These are phyloP conservation scores for Lutjanus campechanus DNA, from an alignment of 2,797 vertebrate species.

Conservation along the genomic window DNA sequence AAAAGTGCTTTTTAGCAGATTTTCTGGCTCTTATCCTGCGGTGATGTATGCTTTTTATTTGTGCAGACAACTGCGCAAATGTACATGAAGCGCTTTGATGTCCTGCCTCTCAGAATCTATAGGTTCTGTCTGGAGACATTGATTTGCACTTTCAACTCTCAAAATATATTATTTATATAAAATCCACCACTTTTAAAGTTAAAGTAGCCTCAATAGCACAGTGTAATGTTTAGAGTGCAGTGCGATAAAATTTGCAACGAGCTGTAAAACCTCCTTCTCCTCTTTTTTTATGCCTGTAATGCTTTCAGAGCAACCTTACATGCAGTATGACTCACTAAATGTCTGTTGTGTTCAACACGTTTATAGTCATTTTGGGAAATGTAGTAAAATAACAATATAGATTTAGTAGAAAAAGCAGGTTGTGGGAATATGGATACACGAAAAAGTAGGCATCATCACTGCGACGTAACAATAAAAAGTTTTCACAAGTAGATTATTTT, in stretches of 20 bases:
- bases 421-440: neutral
- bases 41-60: neutral
- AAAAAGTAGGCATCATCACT: neutral
- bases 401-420: neutral
- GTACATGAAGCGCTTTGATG: neutral
- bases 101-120: neutral
- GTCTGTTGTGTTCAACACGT: neutral
- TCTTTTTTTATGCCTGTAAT: neutral
- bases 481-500: no score
- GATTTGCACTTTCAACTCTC: neutral
- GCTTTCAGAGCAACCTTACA: neutral
- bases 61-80: neutral
- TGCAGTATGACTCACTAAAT: slow-evolving; percentile 3
- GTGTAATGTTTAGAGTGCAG: neutral
- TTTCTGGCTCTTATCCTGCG: neutral
- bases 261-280: neutral
- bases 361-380: neutral
- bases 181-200: no score
- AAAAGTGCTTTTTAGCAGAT: neutral
- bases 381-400: no score
- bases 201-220: neutral
- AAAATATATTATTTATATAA: neutral
- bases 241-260: neutral
- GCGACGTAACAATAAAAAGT: no score
- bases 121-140: neutral